phyloP scores from a whole-genome alignment of 2,888 invertebrate genomes.

The Leuctra nigra region DNA sequence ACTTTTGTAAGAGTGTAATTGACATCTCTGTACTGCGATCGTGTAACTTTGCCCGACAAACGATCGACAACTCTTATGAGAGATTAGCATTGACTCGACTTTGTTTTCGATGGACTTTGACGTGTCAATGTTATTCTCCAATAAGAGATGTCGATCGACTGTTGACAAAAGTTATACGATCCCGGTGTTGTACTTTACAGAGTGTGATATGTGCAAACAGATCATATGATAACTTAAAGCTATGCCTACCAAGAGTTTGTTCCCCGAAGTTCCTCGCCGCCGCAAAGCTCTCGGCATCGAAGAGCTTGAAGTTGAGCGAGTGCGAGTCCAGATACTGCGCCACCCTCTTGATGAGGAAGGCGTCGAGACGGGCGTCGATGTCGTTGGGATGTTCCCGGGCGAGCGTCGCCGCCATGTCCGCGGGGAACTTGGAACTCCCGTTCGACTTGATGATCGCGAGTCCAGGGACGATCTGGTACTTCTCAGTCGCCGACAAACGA shows the following conservation, averaged over 20 bases:
- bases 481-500: conserved; percentile 60
- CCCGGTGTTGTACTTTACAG: too few relatives aligned
- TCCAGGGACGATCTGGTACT: conserved; percentile 61
- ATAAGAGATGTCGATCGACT: too few relatives aligned
- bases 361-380: conserved; percentile 68
- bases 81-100: too few relatives aligned
- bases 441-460: conserved; percentile 57
- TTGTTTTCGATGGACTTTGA: too few relatives aligned
- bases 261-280: conserved; percentile 49
- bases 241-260: conserved; percentile 35
- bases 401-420: conserved; percentile 45
- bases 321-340: conserved; percentile 66
- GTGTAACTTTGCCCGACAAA: too few relatives aligned
- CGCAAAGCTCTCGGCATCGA: conserved; percentile 55
- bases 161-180: too few relatives aligned
- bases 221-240: too few relatives aligned
- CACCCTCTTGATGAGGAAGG: conserved; percentile 63
- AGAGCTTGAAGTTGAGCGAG: conserved; percentile 61
- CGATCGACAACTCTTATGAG: too few relatives aligned
- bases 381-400: conserved; percentile 69
- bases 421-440: conserved; percentile 13
- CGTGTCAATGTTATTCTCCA: too few relatives aligned
- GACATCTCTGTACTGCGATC: too few relatives aligned
- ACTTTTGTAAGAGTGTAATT: too few relatives aligned
- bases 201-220: too few relatives aligned